A percentile compares a stretch with the other conserved stretches of the same genome.
phyloP scores from a whole-genome alignment of 2,113 vertebrate genomes.

The Aphelocoma coerulescens region DNA sequence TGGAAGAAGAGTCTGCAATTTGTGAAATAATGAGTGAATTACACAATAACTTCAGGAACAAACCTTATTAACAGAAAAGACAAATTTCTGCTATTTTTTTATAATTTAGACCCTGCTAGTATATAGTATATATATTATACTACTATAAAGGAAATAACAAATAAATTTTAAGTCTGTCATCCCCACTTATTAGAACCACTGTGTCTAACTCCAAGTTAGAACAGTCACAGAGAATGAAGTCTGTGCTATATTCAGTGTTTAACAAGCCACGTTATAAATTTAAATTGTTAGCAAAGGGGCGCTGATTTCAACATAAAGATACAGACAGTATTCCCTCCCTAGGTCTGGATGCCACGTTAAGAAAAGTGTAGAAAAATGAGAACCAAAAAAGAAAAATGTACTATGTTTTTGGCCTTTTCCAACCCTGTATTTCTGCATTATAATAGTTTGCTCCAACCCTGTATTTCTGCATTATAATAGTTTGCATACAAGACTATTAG shows the following conservation, averaged over 20 bases:
- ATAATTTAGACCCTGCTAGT: background rate
- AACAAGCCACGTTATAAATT: background rate
- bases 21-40: background rate
- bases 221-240: background rate
- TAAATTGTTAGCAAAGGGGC: background rate
- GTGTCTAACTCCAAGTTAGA: background rate
- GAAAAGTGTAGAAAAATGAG: background rate
- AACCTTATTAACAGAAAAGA: background rate
- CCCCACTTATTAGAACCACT: background rate
- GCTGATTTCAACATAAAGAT: background rate
- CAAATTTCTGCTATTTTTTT: background rate
- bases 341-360: background rate
- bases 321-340: background rate
- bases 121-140: background rate
- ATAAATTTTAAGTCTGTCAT: background rate
- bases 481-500: background rate
- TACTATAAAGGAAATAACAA: background rate
- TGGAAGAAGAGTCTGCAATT: background rate
- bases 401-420: background rate
- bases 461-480: background rate
- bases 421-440: too few relatives aligned
- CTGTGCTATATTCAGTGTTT: background rate
- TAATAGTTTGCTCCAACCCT: too few relatives aligned
- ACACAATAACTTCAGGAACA: background rate
- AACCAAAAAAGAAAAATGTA: too few relatives aligned